Base-by-base conservation (phyloP, 2,113 vertebrate genomes). In the Triplophysa tibetana region DNA sequence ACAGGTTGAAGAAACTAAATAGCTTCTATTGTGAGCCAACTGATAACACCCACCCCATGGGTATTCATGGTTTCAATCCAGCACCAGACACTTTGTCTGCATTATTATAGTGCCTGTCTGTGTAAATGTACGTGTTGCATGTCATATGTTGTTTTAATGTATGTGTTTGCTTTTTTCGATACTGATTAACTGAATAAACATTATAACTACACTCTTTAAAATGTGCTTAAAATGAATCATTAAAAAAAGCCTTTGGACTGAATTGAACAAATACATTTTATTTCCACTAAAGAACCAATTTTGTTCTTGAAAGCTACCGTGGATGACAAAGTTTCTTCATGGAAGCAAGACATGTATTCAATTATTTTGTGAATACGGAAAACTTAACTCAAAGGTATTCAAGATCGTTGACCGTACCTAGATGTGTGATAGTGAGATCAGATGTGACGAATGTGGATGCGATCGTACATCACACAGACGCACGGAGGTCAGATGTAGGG, bases 1-100 rank as follows among this genome's bases (percentile, higher is more conserved):
- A 3, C 26, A 2, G 60, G 73, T 8, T 8, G 56, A 11, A 45
- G 48, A 78, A 77, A 77, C 33, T 64, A 17, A 63, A 81, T 78
- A 56, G 26, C 21, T 48, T 43, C 9, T 69, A 33, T 26, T 78
- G 33, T 78, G 21, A 60, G 21, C 19, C 21, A 58, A 13, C 58
- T 45, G 38, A 62, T 12, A 62, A 62, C 38, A n/a, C 10, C 26
- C 58, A 26, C 56, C 33, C 11, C n/a, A 61, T 3, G 2, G 41
- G 54, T 45, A 24, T 61, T 29, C 8, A 17, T 16, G 72, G n/a
- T 43, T 74, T 74, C n/a, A 61, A 21, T 7, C 33, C 56, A 73
- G 26, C 33, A 74, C 33, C 38, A 11, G 8, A 10, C 48, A 4
- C 8, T 8, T 61, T 58, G 54, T 10, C 21, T 16, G 9, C 9